Percentiles rank a stretch among this genome's conserved stretches.
Conservation (phyloP, 2,797 vertebrate genomes). For the Catamblyrhynchus diadema region DNA sequence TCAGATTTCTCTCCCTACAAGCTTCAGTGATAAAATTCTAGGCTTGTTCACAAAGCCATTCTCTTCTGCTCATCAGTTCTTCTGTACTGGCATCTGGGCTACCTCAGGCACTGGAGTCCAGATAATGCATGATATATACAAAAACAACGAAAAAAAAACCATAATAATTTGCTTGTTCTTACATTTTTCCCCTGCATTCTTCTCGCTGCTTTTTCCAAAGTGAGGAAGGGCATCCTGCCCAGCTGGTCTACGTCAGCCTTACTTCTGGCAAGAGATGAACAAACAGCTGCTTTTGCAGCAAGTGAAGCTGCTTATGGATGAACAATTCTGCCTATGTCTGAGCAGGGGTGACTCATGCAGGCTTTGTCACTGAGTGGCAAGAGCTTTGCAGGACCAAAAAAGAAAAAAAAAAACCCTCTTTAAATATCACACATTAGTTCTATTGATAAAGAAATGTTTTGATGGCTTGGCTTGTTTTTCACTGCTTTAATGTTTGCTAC, state of each 20-base stretch:
- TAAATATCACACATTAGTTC: conserved; percentile 48
- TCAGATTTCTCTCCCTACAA: conserved; percentile 3
- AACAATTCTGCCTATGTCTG: conserved; percentile 65
- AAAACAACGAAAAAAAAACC: conserved; percentile 5
- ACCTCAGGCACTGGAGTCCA: conserved; percentile 18
- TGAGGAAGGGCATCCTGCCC: conserved; percentile 56
- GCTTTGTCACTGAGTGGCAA: conserved; percentile 56
- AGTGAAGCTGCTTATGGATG: conserved; percentile 61
- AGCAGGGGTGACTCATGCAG: conserved; percentile 57
- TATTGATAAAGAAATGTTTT: conserved; percentile 44
- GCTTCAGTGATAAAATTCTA: conserved; percentile 12
- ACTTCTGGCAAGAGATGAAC: conserved; percentile 65
- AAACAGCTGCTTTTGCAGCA: conserved; percentile 70
- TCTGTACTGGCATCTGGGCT: conserved; percentile 15
- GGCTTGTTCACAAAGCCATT: not conserved
- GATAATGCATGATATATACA: conserved; percentile 4
- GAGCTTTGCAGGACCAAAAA: conserved; percentile 40
- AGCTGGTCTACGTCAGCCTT: conserved; percentile 63
- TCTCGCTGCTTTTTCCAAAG: conserved; percentile 17
- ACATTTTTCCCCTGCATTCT: conserved; percentile 21
- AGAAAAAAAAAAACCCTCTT: not conserved
- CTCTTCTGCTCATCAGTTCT: conserved; percentile 33
- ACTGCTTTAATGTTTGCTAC: not conserved
- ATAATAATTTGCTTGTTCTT: conserved; percentile 47
- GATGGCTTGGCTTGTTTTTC: conserved; percentile 42